phyloP scores from a whole-genome alignment of 2,888 invertebrate genomes.

The Eurytoma adleriae region DNA sequence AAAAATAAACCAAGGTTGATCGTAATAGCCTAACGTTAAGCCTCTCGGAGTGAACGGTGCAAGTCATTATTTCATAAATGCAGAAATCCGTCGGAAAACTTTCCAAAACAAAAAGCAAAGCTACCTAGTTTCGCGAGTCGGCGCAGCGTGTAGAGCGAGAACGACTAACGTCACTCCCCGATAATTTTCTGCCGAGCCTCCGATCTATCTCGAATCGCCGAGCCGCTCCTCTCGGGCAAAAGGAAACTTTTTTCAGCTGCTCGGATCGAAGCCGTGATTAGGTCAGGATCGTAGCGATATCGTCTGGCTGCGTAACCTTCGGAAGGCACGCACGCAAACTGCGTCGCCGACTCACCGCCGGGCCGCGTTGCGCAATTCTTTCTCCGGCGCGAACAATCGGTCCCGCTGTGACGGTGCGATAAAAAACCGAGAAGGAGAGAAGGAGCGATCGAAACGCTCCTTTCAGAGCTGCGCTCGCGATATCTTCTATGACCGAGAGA shows the following conservation, averaged over 20 bases:
- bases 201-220: neutral
- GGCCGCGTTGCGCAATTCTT: conserved; percentile 35
- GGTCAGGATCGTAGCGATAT: conserved; percentile 19
- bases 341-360: conserved; percentile 4
- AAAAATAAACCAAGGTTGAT: too few relatives aligned
- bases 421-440: neutral
- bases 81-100: neutral
- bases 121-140: neutral
- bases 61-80: too few relatives aligned
- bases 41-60: too few relatives aligned
- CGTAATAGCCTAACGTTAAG: too few relatives aligned
- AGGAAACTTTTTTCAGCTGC: conserved; percentile 15
- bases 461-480: neutral
- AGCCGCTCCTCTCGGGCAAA: neutral
- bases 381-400: conserved; percentile 8
- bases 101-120: neutral
- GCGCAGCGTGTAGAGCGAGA: too few relatives aligned
- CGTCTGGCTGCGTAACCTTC: conserved; percentile 7
- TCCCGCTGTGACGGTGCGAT: neutral
- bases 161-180: too few relatives aligned
- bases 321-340: conserved; percentile 5
- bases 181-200: neutral
- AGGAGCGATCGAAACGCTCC: neutral
- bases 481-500: neutral
- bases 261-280: conserved; percentile 8